Base-by-base conservation (phyloP, 2,113 vertebrate species). In the Lynx canadensis region DNA sequence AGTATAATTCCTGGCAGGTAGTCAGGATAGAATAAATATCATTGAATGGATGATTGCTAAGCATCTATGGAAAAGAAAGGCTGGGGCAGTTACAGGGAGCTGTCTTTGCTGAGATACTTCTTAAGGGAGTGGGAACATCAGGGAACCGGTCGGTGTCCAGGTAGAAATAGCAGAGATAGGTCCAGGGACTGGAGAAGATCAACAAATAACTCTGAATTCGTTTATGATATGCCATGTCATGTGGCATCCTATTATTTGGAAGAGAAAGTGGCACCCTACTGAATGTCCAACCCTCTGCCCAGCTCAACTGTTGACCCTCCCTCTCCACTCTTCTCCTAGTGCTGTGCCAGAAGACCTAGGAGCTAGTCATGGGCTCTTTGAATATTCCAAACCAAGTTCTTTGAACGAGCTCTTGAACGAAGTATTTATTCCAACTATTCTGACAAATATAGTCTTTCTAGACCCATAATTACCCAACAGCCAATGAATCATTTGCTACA, bases 401-500 rank as follows among this genome's bases (percentile, higher is more conserved):
- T n/a, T 69, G 85, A 81, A 92, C 41, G 45, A 82, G 57, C 57
- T 69, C 81, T 95, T 93, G 65, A 93, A 91, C 38, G 8, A 94
- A 89, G 52, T 93, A 76, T 78, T 95, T 69, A 94, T 81, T 91
- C 63, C 55, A 85, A 90, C 79, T 91, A 74, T 95, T 89, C 82
- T 91, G 85, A 91, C 78, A 81, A 16, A 84, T 94, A 81, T 93
- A 45, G 88, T 52, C 41, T 55, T 36, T 91, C 52, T 76, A n/a
- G 19, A 90, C 93, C 93, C 27, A 78, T 31, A 97, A 95, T 83
- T 71, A 93, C 66, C 41, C 50, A 97, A 21, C 15, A 82, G 76
- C 71, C 69, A 95, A 88, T 91, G 88, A 94, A 80, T 94, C 94
- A 88, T 84, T 29, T 65, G 78, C 68, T 89, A 57, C 19, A 60